Percentiles rank a stretch among this genome's conserved stretches.
Evolutionary conservation across 2,888 invertebrate species (phyloP).

Genomic region (Apodemia hepburni): DNA sequence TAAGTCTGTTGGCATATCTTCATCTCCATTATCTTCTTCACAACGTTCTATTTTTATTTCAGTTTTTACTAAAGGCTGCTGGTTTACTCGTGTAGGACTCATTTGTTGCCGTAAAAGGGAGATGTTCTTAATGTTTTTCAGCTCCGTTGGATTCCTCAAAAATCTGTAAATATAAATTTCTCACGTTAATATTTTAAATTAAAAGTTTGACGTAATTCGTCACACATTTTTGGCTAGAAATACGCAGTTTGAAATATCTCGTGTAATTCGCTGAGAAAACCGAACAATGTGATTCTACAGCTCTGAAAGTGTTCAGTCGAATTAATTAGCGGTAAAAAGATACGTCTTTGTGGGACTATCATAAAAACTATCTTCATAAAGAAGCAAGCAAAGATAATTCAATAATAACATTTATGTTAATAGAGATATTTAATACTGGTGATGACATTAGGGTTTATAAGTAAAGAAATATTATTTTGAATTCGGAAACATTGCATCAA

Average conservation of each 20-base stretch:
- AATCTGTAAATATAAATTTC: conserved; percentile 80
- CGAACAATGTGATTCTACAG: no score
- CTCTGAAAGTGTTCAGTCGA: no score
- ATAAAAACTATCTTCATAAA: no score
- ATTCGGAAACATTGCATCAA: no score
- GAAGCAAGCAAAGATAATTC: no score
- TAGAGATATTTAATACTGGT: no score
- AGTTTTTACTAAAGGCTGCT: conserved; percentile 62
- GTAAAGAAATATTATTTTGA: no score
- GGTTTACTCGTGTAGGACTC: conserved; percentile 80
- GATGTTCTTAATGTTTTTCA: conserved; percentile 96
- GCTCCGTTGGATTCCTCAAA: conserved; percentile 94
- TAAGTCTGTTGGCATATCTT: conserved; percentile 86
- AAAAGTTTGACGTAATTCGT: neutral
- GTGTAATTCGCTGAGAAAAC: no score
- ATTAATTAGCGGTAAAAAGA: no score
- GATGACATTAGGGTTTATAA: no score
- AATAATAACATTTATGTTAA: no score
- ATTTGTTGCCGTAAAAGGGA: conserved; percentile 91
- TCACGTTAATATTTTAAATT: neutral
- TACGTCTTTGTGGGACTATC: no score
- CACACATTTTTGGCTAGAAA: neutral
- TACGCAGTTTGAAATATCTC: neutral
- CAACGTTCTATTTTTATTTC: conserved; percentile 74
- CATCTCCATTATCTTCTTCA: conserved; percentile 76